Base-by-base conservation (phyloP, 2,888 invertebrate genomes). In the Agapostemon virescens region DNA sequence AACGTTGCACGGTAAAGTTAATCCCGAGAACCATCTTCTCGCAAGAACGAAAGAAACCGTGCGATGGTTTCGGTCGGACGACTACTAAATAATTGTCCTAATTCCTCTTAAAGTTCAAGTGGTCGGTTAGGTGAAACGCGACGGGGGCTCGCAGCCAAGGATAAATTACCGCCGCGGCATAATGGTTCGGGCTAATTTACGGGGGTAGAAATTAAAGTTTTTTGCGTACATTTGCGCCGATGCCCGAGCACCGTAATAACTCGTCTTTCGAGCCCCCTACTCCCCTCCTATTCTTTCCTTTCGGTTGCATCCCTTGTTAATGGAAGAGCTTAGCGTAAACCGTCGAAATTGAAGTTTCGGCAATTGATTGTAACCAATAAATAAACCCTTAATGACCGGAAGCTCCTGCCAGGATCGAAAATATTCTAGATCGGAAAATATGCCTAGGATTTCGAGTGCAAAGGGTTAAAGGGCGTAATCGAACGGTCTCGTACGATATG, bases 171-270 rank as follows among this genome's bases (percentile, higher is more conserved):
- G 58, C 61, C 49, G 13, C 33, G 68, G 77, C 68, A 76, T 84
- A 79, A 84, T 84, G 84, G 81, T 77, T 78, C 76, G 26, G 52
- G 70, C 85, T 88, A 88, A 90, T 89, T 89, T 88, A 88, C 86
- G 86, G 70, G 70, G 76, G 84, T 30, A 84, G 86, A 87, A 85
- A 88, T 88, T 83, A 88, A 86, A 87, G 71, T 86, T 85, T 87
- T 85, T 86, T 77, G 67, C 78, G 76, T 77, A 79, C 78, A 73
- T 75, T 79, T 70, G 58, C 77, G 55, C 73, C 64, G 67, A 84
- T 82, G 78, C 61, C 71, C 55, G 69, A 9, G 79, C 49, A 71
- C 79, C 76, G 80, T 85, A 85, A 85, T 85, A 85, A 85, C 74
- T 84, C 82, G 73, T 45, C 75, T 55, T 40, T 52, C 49, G n/a